A percentile compares a stretch with the other conserved stretches of the same genome.
Conservation (phyloP, 1,140 invertebrate genomes). For the Cataglyphis hispanica region DNA sequence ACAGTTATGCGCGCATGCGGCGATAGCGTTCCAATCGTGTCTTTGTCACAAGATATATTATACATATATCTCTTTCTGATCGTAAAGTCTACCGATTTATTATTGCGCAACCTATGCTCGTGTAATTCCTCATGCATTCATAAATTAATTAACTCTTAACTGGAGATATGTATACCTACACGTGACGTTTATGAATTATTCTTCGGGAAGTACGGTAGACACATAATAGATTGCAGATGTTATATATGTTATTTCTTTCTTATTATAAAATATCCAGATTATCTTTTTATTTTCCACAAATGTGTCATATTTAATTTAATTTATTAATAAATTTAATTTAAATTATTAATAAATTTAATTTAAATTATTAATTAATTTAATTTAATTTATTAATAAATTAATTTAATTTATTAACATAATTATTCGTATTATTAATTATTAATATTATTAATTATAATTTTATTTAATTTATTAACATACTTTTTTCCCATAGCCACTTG, state of each 20-base stretch:
- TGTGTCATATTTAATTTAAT: no score
- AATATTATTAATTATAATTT: no score
- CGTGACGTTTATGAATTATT: constrained; percentile 6
- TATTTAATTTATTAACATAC: no score
- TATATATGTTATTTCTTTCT: not conserved
- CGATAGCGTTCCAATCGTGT: constrained; percentile 49
- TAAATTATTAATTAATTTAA: no score
- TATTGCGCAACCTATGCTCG: constrained; percentile 42
- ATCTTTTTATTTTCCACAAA: no score
- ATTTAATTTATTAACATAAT: no score
- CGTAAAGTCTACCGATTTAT: constrained; percentile 60
- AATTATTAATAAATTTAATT: no score
- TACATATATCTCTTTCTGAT: constrained; percentile 34
- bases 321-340: no score
- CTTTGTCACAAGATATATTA: constrained; percentile 58
- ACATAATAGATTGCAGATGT: not conserved
- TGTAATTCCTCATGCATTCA: constrained; percentile 22
- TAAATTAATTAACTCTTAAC: constrained; percentile 53
- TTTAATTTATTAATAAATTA: no score
- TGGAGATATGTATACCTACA: not conserved
- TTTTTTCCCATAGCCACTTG: no score
- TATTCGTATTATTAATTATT: no score
- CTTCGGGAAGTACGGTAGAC: not conserved
- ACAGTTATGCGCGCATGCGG: constrained; percentile 59
- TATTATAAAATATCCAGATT: not conserved